Base-by-base conservation (phyloP, 2,797 vertebrate genomes). In the Pseudochirops cupreus region DNA sequence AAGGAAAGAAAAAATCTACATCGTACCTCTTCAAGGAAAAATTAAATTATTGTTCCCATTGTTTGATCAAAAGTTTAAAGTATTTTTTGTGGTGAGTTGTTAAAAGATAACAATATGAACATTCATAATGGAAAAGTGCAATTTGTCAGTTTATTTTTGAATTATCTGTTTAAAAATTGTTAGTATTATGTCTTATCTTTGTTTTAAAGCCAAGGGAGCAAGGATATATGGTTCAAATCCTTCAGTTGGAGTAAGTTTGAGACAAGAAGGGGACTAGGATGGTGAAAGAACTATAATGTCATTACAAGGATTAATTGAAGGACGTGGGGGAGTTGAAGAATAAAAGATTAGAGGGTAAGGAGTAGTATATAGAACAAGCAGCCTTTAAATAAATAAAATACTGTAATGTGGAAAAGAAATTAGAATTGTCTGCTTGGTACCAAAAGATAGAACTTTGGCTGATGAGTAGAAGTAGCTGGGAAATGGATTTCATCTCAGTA, bases 21-120 rank as follows among this genome's bases (percentile, higher is more conserved):
- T 28, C 52, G 6, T 90, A 24, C 90, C 52, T 90, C 67, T 74
- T 31, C 0, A 56, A 57, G 4, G 46, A 67, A 62, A 74, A 90
- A 57, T 31, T 93, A 93, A 91, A 94, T 94, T 94, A n/a, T 74
- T 91, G 55, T 59, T 95, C 56, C 12, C 82, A 52, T 26, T 28
- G 31, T 90, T n/a, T 53, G 55, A 91, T 57, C 82, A 94, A 95
- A 55, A 96, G 26, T 29, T 46, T 90, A 92, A 94, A 93, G 95
- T 56, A 14, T 4, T 56, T 26, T 46, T 67, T 39, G 31, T 18
- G 53, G 56, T 56, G 18, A 74, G 74, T 82, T 82, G 18, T 74
- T 82, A 82, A 74, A 74, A 46, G n/a, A 82, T 46, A 46, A 82
- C 3, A 10, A 13, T 46, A 82, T 10, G 2, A 21, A 39, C 39